Evolutionary conservation across 2,888 invertebrate species (phyloP), one percentile per base, ranked within the genome.

Genomic region (Selenia dentaria): DNA sequence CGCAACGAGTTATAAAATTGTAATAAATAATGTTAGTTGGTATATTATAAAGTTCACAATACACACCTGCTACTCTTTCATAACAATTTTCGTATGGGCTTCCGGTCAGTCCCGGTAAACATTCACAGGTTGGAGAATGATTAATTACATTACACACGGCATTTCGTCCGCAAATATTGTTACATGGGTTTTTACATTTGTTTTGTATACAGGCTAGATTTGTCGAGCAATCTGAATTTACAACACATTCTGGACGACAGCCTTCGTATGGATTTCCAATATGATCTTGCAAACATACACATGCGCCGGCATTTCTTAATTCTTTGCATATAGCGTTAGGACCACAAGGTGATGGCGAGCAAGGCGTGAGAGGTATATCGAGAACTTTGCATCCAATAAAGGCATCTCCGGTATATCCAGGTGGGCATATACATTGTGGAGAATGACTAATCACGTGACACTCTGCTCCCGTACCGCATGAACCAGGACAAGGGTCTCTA

Each of bases 201-300:
- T 93, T 94, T 64, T 93, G 93, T 31, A 94, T 92, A 59, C 96
- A 96, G 1, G 95, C 95, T 61, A 92, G 92, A 65, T 94, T 94
- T 1, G 93, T 92, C 2, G 93, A 79, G 73, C 95, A 96, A 65
- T 95, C 95, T 1, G 94, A 93, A 77, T 95, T 95, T 3, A 94
- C 82, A 0, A 93, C 84, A 72, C 95, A 95, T 79, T 95, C 95
- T 4, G 95, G 95, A 35, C 94, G 92, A 73, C 95, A 96, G 18
- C 94, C 94, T 78, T 94, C 94, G 60, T 95, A 95, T 26, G 96
- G 96, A 77, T 95, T 94, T 43, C 96, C 96, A 50, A 94, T 91
- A 70, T 94, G 92, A 67, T 94, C 94, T 3, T 93, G 88, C 28
- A 93, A 70, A 68, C 96, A 96, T 34, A 93, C 92, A 64, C 96